Evolutionary conservation across 2,888 invertebrate genomes (phyloP), one percentile per base, ranked within the genome.

Genomic region (Ctenicera cuprea): DNA sequence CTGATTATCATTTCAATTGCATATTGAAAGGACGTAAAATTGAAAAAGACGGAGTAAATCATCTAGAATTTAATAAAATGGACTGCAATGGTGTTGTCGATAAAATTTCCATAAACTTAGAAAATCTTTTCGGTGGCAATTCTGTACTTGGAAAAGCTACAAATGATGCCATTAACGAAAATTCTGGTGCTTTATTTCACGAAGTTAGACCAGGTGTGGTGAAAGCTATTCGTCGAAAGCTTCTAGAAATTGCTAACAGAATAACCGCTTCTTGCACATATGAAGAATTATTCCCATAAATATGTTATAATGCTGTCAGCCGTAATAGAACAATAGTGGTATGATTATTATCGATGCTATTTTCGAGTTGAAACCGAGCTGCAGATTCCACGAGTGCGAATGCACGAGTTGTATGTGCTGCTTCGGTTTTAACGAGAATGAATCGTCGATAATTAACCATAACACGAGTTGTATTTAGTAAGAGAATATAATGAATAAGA

Each of bases 241-340:
- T 94, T 80, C 92, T 92, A 0, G 90, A 91, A 76, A 91, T 93
- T 82, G 91, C 93, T 0, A 93, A 93, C 81, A 91, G 90, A 84
- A 92, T 94, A 75, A 92, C 92, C 0, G 88, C 89, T 11, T 90
- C 89, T 66, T 93, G 93, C 82, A 91, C 92, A 2, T 93, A 92
- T 82, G 89, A 92, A 76, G 93, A 93, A 87, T 86, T 94, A 65
- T 93, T 93, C 82, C 92, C 93, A 26, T 14, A 41, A 41, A 41
- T 14, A 4, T 14, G n/a, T n/a, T n/a, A n/a, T n/a, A n/a, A n/a
- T n/a, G n/a, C n/a, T n/a, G n/a, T n/a, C n/a, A n/a, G n/a, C n/a
- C n/a, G n/a, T n/a, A n/a, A n/a, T n/a, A n/a, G n/a, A n/a, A n/a
- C n/a, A n/a, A n/a, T n/a, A n/a, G n/a, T n/a, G n/a, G n/a, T n/a